Conservation (phyloP, 2,888 invertebrate genomes). For the Lottia scabra region DNA sequence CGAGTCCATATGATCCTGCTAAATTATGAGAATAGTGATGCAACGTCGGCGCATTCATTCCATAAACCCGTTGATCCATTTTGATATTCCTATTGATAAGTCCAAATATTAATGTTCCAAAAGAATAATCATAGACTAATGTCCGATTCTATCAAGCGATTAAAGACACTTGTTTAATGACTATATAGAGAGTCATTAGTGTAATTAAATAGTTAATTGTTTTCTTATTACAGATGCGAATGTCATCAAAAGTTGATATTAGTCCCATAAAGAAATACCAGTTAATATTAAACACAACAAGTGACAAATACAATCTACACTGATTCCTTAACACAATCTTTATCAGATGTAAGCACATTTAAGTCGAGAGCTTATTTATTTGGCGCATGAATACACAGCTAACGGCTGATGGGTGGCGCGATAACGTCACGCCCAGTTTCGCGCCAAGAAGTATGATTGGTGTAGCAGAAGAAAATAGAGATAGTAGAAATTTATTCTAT, state of each 20-base stretch:
- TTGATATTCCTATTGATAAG: background rate
- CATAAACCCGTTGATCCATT: constrained; percentile 47
- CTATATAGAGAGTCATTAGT: too few species aligned
- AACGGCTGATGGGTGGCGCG: constrained; percentile 14
- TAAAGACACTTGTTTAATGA: too few species aligned
- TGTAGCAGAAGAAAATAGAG: background rate
- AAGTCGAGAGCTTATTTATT: constrained; percentile 19
- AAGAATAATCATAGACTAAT: too few species aligned
- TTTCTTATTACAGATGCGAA: background rate
- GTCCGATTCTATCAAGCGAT: too few species aligned
- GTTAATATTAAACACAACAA: background rate
- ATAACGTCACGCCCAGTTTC: constrained; percentile 7
- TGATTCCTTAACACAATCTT: background rate
- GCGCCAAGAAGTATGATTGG: constrained; percentile 1
- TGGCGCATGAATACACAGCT: constrained; percentile 17
- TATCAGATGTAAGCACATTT: background rate
- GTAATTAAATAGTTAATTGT: too few species aligned
- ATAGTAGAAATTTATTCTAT: background rate
- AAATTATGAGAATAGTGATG: constrained; percentile 42
- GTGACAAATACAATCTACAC: background rate
- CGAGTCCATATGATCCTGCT: constrained; percentile 29
- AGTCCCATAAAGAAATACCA: background rate
- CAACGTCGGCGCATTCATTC: constrained; percentile 45
- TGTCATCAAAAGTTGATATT: background rate
- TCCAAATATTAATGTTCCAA: too few species aligned